Conservation (phyloP, 2,888 invertebrate genomes). For the Thecocarcelia acutangulata region DNA sequence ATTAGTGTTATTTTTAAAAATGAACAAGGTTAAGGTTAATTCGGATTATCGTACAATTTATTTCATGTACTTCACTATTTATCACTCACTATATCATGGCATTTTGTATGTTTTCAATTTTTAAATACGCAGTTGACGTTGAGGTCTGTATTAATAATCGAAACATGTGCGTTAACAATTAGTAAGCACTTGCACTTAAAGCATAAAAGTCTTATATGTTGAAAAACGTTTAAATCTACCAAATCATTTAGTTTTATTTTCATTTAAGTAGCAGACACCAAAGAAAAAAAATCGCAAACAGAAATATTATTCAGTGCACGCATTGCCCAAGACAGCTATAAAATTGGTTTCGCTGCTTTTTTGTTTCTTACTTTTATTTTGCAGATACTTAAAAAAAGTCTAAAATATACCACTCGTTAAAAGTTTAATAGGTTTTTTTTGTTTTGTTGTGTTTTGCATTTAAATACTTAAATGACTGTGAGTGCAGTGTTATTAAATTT, state of each 20-base stretch:
- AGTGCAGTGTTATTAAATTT: slow-evolving; percentile 51
- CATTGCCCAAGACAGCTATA: slow-evolving; percentile 64
- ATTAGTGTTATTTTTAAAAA: slow-evolving; percentile 7
- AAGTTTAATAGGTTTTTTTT: background rate
- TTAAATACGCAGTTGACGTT: slow-evolving; percentile 33
- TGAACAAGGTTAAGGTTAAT: slow-evolving; percentile 67
- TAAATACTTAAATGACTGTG: slow-evolving; percentile 33
- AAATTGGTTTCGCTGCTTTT: slow-evolving; percentile 39
- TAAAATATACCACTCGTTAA: slow-evolving; percentile 40
- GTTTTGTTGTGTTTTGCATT: background rate
- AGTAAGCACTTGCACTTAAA: slow-evolving; percentile 51
- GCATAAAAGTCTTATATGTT: slow-evolving; percentile 18
- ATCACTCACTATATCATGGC: slow-evolving; percentile 11
- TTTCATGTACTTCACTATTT: background rate
- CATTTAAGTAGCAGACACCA: background rate
- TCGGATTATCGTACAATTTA: slow-evolving; percentile 1
- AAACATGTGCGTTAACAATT: slow-evolving; percentile 63
- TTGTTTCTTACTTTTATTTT: slow-evolving; percentile 19
- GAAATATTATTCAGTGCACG: slow-evolving; percentile 67
- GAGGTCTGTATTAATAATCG: slow-evolving; percentile 42
- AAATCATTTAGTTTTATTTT: slow-evolving; percentile 14
- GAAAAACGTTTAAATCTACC: slow-evolving; percentile 7
- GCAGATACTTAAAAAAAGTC: slow-evolving; percentile 35
- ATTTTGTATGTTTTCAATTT: background rate
- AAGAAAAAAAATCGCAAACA: slow-evolving; percentile 11